Percentiles rank a stretch among this genome's conserved stretches.
phyloP scores from a whole-genome alignment of 2,113 vertebrate species.

The Laticauda colubrina region DNA sequence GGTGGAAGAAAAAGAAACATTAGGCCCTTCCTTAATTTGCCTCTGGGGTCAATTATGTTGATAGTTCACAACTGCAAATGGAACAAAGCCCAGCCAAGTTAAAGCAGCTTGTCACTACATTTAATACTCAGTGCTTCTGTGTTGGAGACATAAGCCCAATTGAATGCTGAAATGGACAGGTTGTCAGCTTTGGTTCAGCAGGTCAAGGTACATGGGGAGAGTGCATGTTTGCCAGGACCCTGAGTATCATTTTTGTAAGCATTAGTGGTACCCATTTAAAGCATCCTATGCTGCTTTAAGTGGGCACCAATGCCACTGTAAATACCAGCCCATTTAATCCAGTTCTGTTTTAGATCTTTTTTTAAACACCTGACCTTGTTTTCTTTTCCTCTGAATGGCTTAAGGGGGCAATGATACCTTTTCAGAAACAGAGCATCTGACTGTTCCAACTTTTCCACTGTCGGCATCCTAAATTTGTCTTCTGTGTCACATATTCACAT shows the following conservation, averaged over 20 bases:
- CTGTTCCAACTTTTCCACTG: not conserved
- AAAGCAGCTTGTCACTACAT: slow-evolving; percentile 56
- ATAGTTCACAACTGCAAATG: slow-evolving; percentile 63
- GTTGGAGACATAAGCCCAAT: slow-evolving; percentile 33
- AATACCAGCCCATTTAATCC: not conserved
- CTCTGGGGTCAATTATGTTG: slow-evolving; percentile 70
- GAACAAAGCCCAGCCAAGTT: slow-evolving; percentile 59
- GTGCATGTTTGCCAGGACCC: not conserved
- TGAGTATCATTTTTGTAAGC: not conserved
- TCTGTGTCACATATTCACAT: not conserved
- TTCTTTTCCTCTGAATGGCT: not conserved
- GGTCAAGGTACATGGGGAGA: slow-evolving; percentile 63
- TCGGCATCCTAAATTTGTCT: not conserved
- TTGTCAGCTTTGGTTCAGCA: slow-evolving; percentile 75
- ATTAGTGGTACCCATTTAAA: not conserved
- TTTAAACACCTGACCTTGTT: not conserved
- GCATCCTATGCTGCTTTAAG: slow-evolving; percentile 15
- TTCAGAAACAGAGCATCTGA: not conserved
- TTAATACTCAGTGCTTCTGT: slow-evolving; percentile 56
- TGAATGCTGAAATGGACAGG: slow-evolving; percentile 54
- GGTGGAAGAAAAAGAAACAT: slow-evolving; percentile 57
- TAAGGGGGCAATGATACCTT: not conserved
- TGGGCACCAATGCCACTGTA: not conserved
- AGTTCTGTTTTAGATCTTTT: slow-evolving; percentile 24
- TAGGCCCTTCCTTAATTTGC: slow-evolving; percentile 62